Evolutionary conservation across 2,797 vertebrate species (phyloP).

Genomic region (Miichthys miiuy): DNA sequence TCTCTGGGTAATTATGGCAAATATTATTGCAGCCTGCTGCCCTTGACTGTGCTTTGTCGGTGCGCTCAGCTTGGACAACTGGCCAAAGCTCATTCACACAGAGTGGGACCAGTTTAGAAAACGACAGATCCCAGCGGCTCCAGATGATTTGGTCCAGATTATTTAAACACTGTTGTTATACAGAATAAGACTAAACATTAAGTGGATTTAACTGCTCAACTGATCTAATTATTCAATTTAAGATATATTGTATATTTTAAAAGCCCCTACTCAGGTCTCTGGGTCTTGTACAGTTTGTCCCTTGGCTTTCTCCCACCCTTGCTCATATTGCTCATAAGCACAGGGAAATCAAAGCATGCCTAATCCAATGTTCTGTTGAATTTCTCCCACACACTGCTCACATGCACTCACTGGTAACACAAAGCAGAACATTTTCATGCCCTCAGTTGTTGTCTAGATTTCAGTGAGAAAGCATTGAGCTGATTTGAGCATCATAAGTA

Average conservation of each 20-base stretch:
- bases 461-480: background rate
- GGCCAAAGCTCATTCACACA: slow-evolving; percentile 48
- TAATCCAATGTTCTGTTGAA: slow-evolving; percentile 73
- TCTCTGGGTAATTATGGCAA: slow-evolving; percentile 76
- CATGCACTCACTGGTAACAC: slow-evolving; percentile 48
- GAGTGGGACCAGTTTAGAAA: slow-evolving; percentile 25
- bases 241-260: slow-evolving; percentile 23
- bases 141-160: slow-evolving; percentile 36
- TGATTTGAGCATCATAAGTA: background rate
- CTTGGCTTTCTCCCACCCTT: slow-evolving; percentile 11
- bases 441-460: slow-evolving; percentile 1
- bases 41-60: slow-evolving; percentile 39
- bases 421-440: slow-evolving; percentile 42
- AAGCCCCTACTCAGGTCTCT: slow-evolving; percentile 19
- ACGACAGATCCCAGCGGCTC: slow-evolving; percentile 25
- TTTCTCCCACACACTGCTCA: slow-evolving; percentile 42
- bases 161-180: slow-evolving; percentile 30
- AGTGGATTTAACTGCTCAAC: slow-evolving; percentile 18
- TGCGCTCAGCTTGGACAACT: slow-evolving; percentile 49
- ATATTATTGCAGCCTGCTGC: slow-evolving; percentile 81
- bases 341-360: slow-evolving; percentile 48
- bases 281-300: slow-evolving; percentile 45
- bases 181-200: slow-evolving; percentile 20
- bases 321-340: slow-evolving; percentile 32
- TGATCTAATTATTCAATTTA: slow-evolving; percentile 45